Percentiles rank a stretch among this genome's conserved stretches.
Evolutionary conservation across 1,140 invertebrate genomes (phyloP).

Genomic region (Andrena cerasifolii): DNA sequence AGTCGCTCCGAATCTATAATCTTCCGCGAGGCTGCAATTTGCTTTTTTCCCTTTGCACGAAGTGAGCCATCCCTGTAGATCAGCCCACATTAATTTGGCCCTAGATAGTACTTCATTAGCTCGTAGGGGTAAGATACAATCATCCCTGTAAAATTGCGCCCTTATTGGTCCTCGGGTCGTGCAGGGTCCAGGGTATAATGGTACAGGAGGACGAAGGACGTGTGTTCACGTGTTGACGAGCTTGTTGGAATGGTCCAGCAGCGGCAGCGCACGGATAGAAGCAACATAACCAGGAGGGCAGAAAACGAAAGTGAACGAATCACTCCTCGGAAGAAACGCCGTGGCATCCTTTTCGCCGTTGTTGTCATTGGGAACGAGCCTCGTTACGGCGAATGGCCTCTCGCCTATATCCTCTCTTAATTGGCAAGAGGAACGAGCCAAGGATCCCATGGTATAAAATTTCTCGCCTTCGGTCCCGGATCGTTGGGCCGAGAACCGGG

Average conservation of each 20-base stretch:
- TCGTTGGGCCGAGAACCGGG: slow-evolving; percentile 20
- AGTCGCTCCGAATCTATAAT: too few relatives aligned
- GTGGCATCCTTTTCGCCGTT: slow-evolving; percentile 34
- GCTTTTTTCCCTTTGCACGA: too few relatives aligned
- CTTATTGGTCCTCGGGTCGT: too few relatives aligned
- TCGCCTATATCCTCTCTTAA: slow-evolving; percentile 67
- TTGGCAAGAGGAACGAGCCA: slow-evolving; percentile 67
- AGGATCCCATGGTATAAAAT: slow-evolving; percentile 63
- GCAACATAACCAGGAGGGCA: slow-evolving; percentile 50
- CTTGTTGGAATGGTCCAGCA: not conserved
- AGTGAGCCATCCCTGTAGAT: too few relatives aligned
- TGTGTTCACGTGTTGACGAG: too few relatives aligned
- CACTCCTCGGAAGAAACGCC: slow-evolving; percentile 9
- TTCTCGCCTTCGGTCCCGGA: slow-evolving; percentile 66
- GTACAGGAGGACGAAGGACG: too few relatives aligned
- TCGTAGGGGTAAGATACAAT: too few relatives aligned
- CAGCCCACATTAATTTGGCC: too few relatives aligned
- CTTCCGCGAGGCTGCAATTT: too few relatives aligned
- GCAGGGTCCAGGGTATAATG: too few relatives aligned
- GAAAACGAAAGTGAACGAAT: slow-evolving; percentile 57
- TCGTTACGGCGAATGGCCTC: slow-evolving; percentile 50
- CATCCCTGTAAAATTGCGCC: too few relatives aligned
- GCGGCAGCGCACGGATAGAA: slow-evolving; percentile 13
- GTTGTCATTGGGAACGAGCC: slow-evolving; percentile 54
- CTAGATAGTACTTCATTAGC: too few relatives aligned